Percentiles rank a stretch among this genome's conserved stretches.
Evolutionary conservation across 2,797 vertebrate species (phyloP).

Genomic region (Brachyalestes nurse): DNA sequence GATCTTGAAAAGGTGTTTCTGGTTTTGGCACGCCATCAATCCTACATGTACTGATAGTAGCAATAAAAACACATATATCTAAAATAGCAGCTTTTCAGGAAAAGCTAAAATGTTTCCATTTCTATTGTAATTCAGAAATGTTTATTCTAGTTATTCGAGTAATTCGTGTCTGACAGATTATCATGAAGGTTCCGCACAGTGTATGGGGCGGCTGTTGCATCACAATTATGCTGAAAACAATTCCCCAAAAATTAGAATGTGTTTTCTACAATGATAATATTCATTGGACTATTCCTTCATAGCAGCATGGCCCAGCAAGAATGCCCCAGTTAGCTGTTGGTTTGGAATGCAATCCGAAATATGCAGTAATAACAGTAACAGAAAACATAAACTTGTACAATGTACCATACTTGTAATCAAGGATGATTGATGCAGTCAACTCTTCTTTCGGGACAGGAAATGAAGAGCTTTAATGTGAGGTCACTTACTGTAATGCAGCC

Average conservation of each 20-base stretch:
- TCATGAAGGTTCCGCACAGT: too few relatives aligned
- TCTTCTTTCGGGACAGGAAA: conserved; percentile 5
- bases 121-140: too few relatives aligned
- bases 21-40: too few relatives aligned
- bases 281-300: neutral
- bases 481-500: neutral
- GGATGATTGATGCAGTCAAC: neutral
- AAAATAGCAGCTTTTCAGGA: too few relatives aligned
- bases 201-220: too few relatives aligned
- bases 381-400: neutral
- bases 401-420: neutral
- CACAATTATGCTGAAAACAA: too few relatives aligned
- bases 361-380: neutral
- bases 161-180: too few relatives aligned
- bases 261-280: neutral
- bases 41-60: neutral
- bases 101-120: too few relatives aligned
- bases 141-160: too few relatives aligned
- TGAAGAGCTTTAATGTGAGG: conserved; percentile 21
- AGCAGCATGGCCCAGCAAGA: neutral
- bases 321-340: neutral
- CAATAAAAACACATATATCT: too few relatives aligned
- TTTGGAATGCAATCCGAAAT: neutral
- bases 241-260: too few relatives aligned
- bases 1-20: neutral